phyloP scores from a whole-genome alignment of 2,113 vertebrate species.

The Symphodus melops region DNA sequence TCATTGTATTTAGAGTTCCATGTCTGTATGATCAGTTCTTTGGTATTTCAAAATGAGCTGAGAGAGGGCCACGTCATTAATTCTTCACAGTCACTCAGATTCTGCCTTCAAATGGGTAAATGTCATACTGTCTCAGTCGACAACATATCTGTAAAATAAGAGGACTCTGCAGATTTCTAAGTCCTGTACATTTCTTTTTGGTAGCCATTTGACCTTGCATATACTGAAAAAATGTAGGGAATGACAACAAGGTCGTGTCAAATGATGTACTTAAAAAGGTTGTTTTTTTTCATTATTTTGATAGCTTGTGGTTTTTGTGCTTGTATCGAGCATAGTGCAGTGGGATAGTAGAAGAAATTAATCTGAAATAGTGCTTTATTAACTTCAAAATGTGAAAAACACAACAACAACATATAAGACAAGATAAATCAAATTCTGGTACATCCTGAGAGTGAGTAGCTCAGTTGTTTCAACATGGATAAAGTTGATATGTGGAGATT shows the following conservation, averaged over 20 bases:
- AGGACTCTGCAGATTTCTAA: constrained; percentile 24
- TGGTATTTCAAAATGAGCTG: constrained; percentile 19
- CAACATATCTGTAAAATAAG: constrained; percentile 37
- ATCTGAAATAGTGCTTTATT: constrained; percentile 51
- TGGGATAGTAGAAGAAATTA: constrained; percentile 53
- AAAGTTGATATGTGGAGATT: constrained; percentile 39
- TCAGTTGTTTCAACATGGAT: constrained; percentile 21
- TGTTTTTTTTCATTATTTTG: constrained; percentile 44
- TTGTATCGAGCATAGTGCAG: constrained; percentile 43
- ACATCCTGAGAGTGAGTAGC: constrained; percentile 32
- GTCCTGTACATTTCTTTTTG: constrained; percentile 42
- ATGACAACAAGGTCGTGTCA: constrained; percentile 34
- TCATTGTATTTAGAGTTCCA: constrained; percentile 12
- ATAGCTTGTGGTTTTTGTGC: constrained; percentile 49
- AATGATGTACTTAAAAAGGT: constrained; percentile 37
- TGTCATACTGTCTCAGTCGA: constrained; percentile 24
- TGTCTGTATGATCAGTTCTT: constrained; percentile 20
- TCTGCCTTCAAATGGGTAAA: constrained; percentile 21
- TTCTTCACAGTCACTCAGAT: constrained; percentile 22
- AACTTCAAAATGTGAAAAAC: constrained; percentile 36
- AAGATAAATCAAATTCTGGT: constrained; percentile 22
- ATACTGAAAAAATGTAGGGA: constrained; percentile 36
- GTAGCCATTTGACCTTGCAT: constrained; percentile 31
- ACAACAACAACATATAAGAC: constrained; percentile 18
- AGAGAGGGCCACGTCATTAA: constrained; percentile 22